phyloP scores from a whole-genome alignment of 2,888 invertebrate genomes.

The Bombyx huttoni region DNA sequence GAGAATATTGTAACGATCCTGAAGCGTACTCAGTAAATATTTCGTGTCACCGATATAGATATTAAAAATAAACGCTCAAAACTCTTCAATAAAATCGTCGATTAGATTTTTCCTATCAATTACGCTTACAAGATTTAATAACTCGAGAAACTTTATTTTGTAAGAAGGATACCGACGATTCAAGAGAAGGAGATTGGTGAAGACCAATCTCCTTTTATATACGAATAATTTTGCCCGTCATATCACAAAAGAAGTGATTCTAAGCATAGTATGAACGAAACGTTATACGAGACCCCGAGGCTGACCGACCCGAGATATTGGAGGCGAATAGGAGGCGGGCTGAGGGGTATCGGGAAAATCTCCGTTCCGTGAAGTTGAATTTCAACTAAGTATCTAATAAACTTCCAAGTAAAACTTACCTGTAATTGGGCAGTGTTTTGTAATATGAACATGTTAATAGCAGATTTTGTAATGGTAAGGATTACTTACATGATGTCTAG shows the following conservation, averaged over 20 bases:
- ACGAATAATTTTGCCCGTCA: conserved; percentile 5
- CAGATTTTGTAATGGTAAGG: neutral
- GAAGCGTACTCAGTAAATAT: too few relatives aligned
- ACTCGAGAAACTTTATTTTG: too few relatives aligned
- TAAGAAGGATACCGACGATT: too few relatives aligned
- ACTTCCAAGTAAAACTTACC: conserved; percentile 7
- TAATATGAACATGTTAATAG: neutral
- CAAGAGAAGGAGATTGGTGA: too few relatives aligned
- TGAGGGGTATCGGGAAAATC: conserved; percentile 21
- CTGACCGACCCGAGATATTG: conserved; percentile 44
- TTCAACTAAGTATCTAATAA: conserved; percentile 10
- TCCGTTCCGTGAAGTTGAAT: conserved; percentile 16
- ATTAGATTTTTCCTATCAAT: too few relatives aligned
- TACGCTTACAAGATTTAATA: too few relatives aligned
- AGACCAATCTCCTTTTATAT: conserved; percentile 8
- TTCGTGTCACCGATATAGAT: too few relatives aligned
- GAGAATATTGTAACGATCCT: conserved; percentile 11
- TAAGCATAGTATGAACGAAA: conserved; percentile 45
- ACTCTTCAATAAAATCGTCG: too few relatives aligned
- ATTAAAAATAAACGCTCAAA: too few relatives aligned
- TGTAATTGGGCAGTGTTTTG: conserved; percentile 2
- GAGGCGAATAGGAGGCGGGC: conserved; percentile 29
- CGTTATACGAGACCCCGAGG: conserved; percentile 39
- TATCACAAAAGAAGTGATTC: conserved; percentile 45
- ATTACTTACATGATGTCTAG: too few relatives aligned